Conservation (phyloP, 2,113 vertebrate species). For the Cromileptes altivelis region DNA sequence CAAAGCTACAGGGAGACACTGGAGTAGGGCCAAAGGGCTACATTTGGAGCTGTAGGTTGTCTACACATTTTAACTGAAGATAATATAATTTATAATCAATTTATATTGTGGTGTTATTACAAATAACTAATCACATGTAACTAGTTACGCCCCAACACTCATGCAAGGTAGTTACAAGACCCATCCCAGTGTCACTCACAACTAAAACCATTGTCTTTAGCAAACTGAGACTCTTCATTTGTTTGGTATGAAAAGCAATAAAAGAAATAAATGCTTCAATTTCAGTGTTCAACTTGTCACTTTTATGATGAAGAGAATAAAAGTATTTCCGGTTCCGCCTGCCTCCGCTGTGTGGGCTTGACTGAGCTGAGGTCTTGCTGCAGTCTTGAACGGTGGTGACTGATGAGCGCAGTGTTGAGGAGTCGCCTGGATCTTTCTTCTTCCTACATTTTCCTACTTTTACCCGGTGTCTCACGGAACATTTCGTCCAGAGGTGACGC, state of each 20-base stretch:
- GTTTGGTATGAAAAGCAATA: background rate
- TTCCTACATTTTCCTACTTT: background rate
- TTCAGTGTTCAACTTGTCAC: background rate
- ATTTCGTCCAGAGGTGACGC: slow-evolving; percentile 4
- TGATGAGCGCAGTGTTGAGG: slow-evolving; percentile 38
- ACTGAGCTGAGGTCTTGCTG: background rate
- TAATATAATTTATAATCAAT: too few relatives aligned
- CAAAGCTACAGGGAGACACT: too few relatives aligned
- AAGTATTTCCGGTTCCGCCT: background rate
- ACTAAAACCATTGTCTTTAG: background rate
- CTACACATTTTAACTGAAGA: too few relatives aligned
- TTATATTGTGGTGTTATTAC: too few relatives aligned
- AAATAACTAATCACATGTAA: background rate
- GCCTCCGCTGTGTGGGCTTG: background rate
- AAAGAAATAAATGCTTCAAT: background rate
- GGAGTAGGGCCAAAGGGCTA: too few relatives aligned
- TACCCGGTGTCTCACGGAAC: background rate
- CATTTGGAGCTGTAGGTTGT: too few relatives aligned
- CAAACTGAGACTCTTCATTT: background rate
- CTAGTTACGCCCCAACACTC: too few relatives aligned
- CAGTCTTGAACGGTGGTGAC: slow-evolving; percentile 17
- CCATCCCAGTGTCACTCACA: too few relatives aligned
- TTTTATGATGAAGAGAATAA: slow-evolving; percentile 7
- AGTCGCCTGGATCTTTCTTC: background rate
- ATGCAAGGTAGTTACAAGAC: too few relatives aligned